Conservation (phyloP, 1,140 invertebrate genomes). For the Babylonia areolata region DNA sequence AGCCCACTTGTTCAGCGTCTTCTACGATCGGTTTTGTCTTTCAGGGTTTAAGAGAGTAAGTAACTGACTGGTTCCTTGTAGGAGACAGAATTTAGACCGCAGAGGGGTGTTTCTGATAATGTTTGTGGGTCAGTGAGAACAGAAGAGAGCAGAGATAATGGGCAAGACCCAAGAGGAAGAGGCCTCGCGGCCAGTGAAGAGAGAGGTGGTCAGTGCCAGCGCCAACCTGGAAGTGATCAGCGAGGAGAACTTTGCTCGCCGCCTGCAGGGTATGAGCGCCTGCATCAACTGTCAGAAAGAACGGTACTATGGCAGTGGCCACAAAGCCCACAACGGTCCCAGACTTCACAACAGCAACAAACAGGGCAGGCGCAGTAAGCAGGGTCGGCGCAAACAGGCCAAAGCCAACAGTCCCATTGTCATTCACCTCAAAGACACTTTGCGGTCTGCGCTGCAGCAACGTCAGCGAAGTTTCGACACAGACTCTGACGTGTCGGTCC, state of each 20-base stretch:
- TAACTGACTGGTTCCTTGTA: background rate
- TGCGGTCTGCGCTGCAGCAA: constrained; percentile 62
- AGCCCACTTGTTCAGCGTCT: background rate
- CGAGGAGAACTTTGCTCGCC: constrained; percentile 59
- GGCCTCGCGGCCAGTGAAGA: constrained; percentile 51
- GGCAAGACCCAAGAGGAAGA: constrained; percentile 44
- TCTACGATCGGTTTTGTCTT: background rate
- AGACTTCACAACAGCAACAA: constrained; percentile 43
- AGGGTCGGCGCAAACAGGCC: constrained; percentile 53
- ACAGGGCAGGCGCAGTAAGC: constrained; percentile 53
- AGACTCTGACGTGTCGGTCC: constrained; percentile 46
- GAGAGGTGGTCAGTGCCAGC: constrained; percentile 61
- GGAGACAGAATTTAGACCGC: background rate
- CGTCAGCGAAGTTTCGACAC: constrained; percentile 57
- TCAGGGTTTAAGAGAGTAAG: background rate
- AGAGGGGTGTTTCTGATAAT: background rate
- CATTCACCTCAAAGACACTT: constrained; percentile 69
- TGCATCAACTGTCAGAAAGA: constrained; percentile 71
- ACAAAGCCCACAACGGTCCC: background rate
- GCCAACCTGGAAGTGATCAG: constrained; percentile 65
- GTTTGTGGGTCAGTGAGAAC: constrained; percentile 18
- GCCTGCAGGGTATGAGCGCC: constrained; percentile 61
- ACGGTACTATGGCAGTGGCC: constrained; percentile 44
- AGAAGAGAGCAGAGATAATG: background rate
- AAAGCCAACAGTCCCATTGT: constrained; percentile 71